Percentiles rank a stretch among this genome's conserved stretches.
Conservation (phyloP, 2,797 vertebrate genomes). For the Smutsia temminckii region DNA sequence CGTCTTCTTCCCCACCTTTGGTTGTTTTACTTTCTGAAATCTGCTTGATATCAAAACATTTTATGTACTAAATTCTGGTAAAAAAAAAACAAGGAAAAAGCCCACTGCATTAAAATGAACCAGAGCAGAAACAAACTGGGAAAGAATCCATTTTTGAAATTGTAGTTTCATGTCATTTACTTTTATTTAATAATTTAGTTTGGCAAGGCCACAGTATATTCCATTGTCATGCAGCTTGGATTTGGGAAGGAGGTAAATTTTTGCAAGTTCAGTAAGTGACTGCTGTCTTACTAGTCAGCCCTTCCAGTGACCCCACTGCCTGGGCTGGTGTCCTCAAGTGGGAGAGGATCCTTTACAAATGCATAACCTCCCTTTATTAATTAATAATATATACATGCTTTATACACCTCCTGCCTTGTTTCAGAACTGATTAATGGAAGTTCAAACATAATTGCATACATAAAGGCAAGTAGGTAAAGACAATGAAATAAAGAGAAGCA, state of each 20-base stretch:
- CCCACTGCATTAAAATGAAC: neutral
- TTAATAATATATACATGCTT: neutral
- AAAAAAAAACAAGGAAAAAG: conserved; percentile 30
- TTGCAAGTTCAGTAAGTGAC: neutral
- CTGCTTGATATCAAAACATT: neutral
- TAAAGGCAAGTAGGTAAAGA: neutral
- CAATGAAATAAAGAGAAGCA: neutral
- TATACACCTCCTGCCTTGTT: neutral
- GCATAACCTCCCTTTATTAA: neutral
- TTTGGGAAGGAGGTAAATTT: neutral
- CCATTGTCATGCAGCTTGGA: neutral
- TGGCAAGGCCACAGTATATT: neutral
- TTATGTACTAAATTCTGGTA: neutral
- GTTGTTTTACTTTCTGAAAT: conserved; percentile 10
- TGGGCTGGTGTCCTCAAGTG: neutral
- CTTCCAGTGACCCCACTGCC: neutral
- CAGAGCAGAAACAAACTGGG: conserved; percentile 30
- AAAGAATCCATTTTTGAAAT: conserved; percentile 40
- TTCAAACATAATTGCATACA: neutral
- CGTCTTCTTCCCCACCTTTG: neutral
- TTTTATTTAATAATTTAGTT: conserved; percentile 64
- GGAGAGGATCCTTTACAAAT: neutral
- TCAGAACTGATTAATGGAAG: neutral
- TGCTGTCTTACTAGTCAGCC: neutral
- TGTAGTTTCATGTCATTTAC: neutral